Evolutionary conservation across 2,888 invertebrate species (phyloP), one percentile per base, ranked within the genome.

Genomic region (Alloplasta piceator): DNA sequence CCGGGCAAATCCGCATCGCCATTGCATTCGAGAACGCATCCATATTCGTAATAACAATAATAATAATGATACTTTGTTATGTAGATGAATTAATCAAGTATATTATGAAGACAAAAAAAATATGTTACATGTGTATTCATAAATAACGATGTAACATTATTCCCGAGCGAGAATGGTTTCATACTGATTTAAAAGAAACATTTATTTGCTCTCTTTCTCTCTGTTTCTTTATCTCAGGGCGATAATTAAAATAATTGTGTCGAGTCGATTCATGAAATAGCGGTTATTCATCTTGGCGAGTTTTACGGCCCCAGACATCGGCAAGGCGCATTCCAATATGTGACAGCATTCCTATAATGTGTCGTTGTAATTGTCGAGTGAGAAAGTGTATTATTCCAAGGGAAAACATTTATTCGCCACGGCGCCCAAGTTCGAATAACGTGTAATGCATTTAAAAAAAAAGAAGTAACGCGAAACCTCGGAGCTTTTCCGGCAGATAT

Each of bases 51-150:
- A 26, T 26, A 26, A 43, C 43, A 43, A 43, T 9, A 55, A 60
- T 48, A 38, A 72, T 72, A 77, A 71, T 39, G 16, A 77, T 80
- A 80, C 52, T 74, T 78, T 74, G 78, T 81, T 84, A 80, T 78
- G 67, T 77, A 68, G 74, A 81, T 80, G 61, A 78, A 82, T 71
- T 78, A 82, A 74, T 78, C 67, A 68, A 73, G 63, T 73, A 68
- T 73, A 56, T 63, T 73, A 60, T 50, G 10, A 74, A 48, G 26
- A 64, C 14, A 39, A 63, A 71, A 78, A 41, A 61, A 46, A 68
- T 50, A 56, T 66, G 67, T 75, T 79, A 64, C 79, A 79, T 64
- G 68, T 79, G 74, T 79, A 79, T 79, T 64, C 68, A 74, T 64
- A 74, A 70, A 79, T 70, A 79, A 74, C 70, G 50, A 52, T 52